Evolutionary conservation across 2,797 vertebrate species (phyloP), one percentile per base, ranked within the genome.

Genomic region (Anisognathus igniventris): DNA sequence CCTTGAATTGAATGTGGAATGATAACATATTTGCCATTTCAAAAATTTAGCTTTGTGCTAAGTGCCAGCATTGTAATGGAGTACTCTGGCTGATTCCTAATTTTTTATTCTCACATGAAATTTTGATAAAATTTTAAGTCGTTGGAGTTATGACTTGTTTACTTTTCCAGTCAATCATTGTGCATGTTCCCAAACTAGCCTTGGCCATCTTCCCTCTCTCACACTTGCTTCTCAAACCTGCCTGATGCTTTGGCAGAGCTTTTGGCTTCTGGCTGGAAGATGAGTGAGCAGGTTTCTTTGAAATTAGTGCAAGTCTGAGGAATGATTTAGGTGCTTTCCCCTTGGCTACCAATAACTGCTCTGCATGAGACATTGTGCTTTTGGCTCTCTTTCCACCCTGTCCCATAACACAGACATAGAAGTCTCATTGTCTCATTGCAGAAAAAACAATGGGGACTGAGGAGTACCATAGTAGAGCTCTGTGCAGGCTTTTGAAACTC

Each of bases 241-340:
- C 79, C 86, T 95, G 79, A 70, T 88, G 71, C 71, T 96, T 90
- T 96, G 95, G 95, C 85, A 71, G 42, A 67, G 74, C 39, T 70
- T 95, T 91, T 92, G 76, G 60, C 82, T 95, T 86, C 89, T 93
- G 88, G 61, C 92, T 96, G 66, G 56, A 95, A 88, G 90, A 91
- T 95, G 84, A 95, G 68, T 73, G 88, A 96, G 84, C 86, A 93
- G 78, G 78, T 96, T 94, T 92, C 95, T 95, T 88, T 92, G 86
- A 93, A 92, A 94, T 81, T 78, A 87, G 48, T 88, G 85, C 64
- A 78, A 84, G 92, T 90, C 90, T 94, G 95, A 94, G 83, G 70
- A 96, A 78, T 93, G 76, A 93, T 95, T 96, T 96, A 97, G 92
- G 86, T 93, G 83, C 88, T 87, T 95, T 96, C 61, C 71, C 89